Evolutionary conservation across 2,888 invertebrate genomes (phyloP).

Genomic region (Hemicrepidius hirtus): DNA sequence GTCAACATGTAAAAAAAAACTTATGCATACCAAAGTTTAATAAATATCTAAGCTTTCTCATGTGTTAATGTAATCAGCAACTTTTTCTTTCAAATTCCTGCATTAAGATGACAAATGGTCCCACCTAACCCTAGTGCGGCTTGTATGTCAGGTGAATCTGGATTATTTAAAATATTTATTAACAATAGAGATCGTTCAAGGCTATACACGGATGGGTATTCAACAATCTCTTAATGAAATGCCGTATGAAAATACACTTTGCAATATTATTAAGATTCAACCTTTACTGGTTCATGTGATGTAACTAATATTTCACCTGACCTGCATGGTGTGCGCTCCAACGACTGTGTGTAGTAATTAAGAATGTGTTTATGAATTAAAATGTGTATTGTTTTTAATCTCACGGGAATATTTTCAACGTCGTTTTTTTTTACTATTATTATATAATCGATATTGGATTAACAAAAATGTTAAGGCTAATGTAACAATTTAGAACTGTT

Average conservation of each 20-base stretch:
- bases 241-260: constrained; percentile 52
- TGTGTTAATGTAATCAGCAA: too few relatives aligned
- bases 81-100: too few relatives aligned
- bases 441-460: constrained; percentile 20
- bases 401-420: constrained; percentile 40
- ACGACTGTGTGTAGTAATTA: constrained; percentile 31
- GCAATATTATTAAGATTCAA: constrained; percentile 57
- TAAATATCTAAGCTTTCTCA: background rate
- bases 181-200: constrained; percentile 53
- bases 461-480: too few relatives aligned
- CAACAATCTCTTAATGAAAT: constrained; percentile 57
- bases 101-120: too few relatives aligned
- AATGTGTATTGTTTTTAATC: constrained; percentile 34
- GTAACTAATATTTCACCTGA: constrained; percentile 56
- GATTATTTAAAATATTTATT: constrained; percentile 43
- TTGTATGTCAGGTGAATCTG: constrained; percentile 37
- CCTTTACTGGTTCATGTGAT: constrained; percentile 58
- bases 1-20: background rate
- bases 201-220: constrained; percentile 45
- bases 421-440: constrained; percentile 6
- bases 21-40: background rate
- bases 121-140: background rate
- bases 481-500: too few relatives aligned
- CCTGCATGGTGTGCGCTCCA: constrained; percentile 42
- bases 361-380: constrained; percentile 9